A percentile compares a stretch with the other conserved stretches of the same genome.
These are phyloP conservation scores for Erebia epiphron DNA, from an alignment of 2,888 invertebrate species.

Conservation along the genomic window DNA sequence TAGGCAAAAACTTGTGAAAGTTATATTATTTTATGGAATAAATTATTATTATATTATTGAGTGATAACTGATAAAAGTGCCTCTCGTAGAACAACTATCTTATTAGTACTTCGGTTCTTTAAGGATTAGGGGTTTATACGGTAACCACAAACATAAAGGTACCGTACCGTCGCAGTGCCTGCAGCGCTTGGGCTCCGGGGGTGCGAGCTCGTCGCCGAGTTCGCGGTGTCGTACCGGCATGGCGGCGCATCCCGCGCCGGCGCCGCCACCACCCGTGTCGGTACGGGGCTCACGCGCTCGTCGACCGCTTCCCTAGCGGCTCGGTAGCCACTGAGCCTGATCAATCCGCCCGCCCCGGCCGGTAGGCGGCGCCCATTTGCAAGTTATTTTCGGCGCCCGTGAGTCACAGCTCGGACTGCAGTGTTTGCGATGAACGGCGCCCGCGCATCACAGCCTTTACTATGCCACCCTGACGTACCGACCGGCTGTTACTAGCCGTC, in stretches of 20 bases:
- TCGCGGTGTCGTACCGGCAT: conserved; percentile 84
- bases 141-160: conserved; percentile 25
- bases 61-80: too few species aligned
- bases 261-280: conserved; percentile 73
- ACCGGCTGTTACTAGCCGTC: conserved; percentile 6
- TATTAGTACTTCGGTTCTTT: too few species aligned
- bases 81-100: too few species aligned
- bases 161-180: conserved; percentile 94
- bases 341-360: conserved; percentile 78
- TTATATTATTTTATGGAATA: too few species aligned
- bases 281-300: conserved; percentile 64
- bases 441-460: conserved; percentile 71
- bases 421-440: conserved; percentile 61
- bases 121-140: conserved; percentile 2
- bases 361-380: conserved; percentile 81
- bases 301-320: conserved; percentile 75
- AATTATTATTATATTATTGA: too few species aligned
- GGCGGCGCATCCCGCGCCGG: conserved; percentile 83
- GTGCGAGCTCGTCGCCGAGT: conserved; percentile 81
- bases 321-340: conserved; percentile 78
- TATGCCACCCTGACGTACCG: conserved; percentile 53
- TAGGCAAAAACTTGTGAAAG: too few species aligned
- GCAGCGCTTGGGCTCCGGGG: conserved; percentile 95
- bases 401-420: conserved; percentile 75
- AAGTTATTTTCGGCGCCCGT: conserved; percentile 76